Evolutionary conservation across 2,888 invertebrate genomes (phyloP).

Genomic region (Oxystoma pomonae): DNA sequence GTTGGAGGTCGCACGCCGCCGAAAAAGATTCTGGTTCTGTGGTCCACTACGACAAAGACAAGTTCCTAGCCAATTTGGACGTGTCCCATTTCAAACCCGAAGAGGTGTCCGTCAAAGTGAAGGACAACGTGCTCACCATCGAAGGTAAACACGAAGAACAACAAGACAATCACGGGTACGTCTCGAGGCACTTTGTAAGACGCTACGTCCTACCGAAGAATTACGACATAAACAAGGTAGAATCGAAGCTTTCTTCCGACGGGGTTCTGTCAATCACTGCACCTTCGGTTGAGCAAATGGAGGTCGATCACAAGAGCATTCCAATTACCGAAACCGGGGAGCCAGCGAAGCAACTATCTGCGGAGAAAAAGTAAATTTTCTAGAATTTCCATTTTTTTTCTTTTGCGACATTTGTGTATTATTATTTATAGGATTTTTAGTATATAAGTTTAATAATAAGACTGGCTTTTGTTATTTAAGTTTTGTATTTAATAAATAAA

Average conservation of each 20-base stretch:
- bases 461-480: too few species aligned
- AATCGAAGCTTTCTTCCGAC: conserved; percentile 71
- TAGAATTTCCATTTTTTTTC: too few species aligned
- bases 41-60: conserved; percentile 11
- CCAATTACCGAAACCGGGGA: conserved; percentile 20
- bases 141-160: conserved; percentile 78
- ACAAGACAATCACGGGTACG: conserved; percentile 68
- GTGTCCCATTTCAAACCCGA: conserved; percentile 26
- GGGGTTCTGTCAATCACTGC: conserved; percentile 68
- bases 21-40: conserved; percentile 21
- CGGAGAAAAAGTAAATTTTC: conserved; percentile 12
- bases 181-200: conserved; percentile 73
- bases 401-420: too few species aligned
- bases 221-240: conserved; percentile 66
- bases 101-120: conserved; percentile 37
- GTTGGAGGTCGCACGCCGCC: conserved; percentile 18
- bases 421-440: too few species aligned
- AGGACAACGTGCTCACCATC: conserved; percentile 58
- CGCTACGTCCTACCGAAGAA: conserved; percentile 71
- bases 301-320: conserved; percentile 19
- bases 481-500: too few species aligned
- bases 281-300: conserved; percentile 44
- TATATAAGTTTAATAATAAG: too few species aligned
- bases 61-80: conserved; percentile 21
- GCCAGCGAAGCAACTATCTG: conserved; percentile 13